Evolutionary conservation across 2,888 invertebrate species (phyloP), one percentile per base, ranked within the genome.

Genomic region (Thereva nobilitata): DNA sequence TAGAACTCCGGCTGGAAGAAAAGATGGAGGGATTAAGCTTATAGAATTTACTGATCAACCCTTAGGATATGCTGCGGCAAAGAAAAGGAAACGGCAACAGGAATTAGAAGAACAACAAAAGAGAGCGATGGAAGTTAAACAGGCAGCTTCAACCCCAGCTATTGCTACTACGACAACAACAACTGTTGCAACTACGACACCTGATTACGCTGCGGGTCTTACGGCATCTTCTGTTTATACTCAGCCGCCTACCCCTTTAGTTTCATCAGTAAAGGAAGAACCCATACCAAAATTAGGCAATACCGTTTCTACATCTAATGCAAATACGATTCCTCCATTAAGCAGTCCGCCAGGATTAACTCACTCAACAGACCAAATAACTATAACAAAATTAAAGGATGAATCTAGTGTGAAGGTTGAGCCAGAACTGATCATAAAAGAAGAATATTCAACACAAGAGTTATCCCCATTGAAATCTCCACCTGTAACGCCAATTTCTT

Each of bases 21-120:
- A 88, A 83, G 96, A 93, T 78, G 91, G 95, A 63, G 97, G 97
- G 67, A 95, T 97, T 73, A 97, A 97, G 82, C 83, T 97, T 55
- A 83, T 97, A 45, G 97, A 97, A 78, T 95, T 97, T 74, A 89
- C 91, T 3, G 97, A 97, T 77, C 94, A 95, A 77, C 97, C 97
- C 0, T 80, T 93, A 40, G 92, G 92, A 7, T 89, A 88, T 79
- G 89, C 90, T 0, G 89, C 88, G 53, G 93, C 93, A 10, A 96
- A 96, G 79, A 92, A 95, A 80, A 86, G 95, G 73, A 89, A 93
- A 78, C 88, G 91, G 74, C 88, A 91, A 81, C 89, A 91, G 74
- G 89, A 89, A 75, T 74, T 88, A 54, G 89, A 89, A 75, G 89
- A 86, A 73, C 87, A 85, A 52, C 84, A 82, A 70, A 87, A 86